Conservation (phyloP, 2,888 invertebrate species). For the Piscicola geometra region DNA sequence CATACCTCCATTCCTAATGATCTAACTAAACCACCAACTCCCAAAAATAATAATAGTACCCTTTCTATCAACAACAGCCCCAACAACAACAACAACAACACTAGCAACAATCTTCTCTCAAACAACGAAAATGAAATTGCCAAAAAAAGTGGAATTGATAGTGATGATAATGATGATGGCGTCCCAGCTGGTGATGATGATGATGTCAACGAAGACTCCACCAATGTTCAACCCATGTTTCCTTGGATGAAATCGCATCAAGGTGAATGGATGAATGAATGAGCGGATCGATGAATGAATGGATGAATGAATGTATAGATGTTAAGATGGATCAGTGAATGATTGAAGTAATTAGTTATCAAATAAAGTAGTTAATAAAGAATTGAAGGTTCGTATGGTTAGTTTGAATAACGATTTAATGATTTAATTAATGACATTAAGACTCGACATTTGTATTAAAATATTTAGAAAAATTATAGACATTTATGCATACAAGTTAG, state of each 20-base stretch:
- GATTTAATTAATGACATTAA: too few relatives aligned
- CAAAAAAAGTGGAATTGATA: constrained; percentile 12
- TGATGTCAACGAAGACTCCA: constrained; percentile 23
- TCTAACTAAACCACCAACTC: constrained; percentile 7
- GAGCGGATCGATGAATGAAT: neutral
- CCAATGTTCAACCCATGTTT: constrained; percentile 33
- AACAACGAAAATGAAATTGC: neutral
- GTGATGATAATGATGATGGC: constrained; percentile 14
- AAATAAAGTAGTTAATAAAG: too few relatives aligned
- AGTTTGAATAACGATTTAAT: too few relatives aligned
- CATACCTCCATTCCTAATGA: neutral
- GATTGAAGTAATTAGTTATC: too few relatives aligned
- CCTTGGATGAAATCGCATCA: constrained; percentile 34
- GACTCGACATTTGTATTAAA: too few relatives aligned
- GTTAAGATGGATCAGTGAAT: too few relatives aligned
- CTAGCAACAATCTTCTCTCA: too few relatives aligned
- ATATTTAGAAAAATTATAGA: too few relatives aligned
- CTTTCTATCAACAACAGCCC: neutral
- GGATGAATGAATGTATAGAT: too few relatives aligned
- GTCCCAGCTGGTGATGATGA: constrained; percentile 25
- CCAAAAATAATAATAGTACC: neutral
- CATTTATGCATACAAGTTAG: too few relatives aligned
- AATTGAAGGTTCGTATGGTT: too few relatives aligned
- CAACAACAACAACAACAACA: constrained; percentile 12
- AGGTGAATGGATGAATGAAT: constrained; percentile 21